Evolutionary conservation across 2,113 vertebrate species (phyloP).

Genomic region (Tinamus guttatus): DNA sequence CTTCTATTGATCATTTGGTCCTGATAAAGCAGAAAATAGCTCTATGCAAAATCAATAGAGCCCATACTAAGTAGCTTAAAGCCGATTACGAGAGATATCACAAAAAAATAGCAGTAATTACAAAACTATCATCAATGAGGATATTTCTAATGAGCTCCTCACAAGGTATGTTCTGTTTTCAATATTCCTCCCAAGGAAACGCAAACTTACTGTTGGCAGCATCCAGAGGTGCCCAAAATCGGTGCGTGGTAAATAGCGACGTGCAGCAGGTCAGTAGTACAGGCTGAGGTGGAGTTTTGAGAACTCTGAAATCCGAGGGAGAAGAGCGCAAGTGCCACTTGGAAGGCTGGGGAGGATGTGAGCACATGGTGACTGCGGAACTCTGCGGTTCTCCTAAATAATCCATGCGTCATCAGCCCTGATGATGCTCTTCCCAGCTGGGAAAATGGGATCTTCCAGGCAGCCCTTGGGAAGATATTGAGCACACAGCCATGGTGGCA

Average conservation of each 20-base stretch:
- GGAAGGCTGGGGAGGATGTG: not conserved
- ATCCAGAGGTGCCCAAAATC: not conserved
- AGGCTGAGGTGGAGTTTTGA: not conserved
- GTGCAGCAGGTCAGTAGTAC: not conserved
- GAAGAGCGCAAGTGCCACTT: not conserved
- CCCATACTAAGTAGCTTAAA: constrained; percentile 27
- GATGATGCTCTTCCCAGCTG: not conserved
- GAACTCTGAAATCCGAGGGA: not conserved
- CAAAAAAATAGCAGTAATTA: constrained; percentile 36
- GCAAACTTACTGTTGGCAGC: not conserved
- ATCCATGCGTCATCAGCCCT: not conserved
- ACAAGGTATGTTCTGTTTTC: not conserved
- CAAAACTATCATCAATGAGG: not conserved
- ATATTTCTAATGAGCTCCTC: not conserved
- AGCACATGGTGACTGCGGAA: not conserved
- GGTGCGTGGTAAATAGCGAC: not conserved
- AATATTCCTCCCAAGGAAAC: not conserved
- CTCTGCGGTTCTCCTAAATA: not conserved
- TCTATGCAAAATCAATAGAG: not conserved
- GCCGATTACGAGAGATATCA: not conserved
- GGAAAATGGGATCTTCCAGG: not conserved
- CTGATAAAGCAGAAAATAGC: constrained; percentile 27
- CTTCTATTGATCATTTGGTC: not conserved
- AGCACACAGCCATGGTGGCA: not conserved
- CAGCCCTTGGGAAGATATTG: not conserved